Conservation (phyloP, 2,888 invertebrate species). For the Cataglyphis altisquamis region DNA sequence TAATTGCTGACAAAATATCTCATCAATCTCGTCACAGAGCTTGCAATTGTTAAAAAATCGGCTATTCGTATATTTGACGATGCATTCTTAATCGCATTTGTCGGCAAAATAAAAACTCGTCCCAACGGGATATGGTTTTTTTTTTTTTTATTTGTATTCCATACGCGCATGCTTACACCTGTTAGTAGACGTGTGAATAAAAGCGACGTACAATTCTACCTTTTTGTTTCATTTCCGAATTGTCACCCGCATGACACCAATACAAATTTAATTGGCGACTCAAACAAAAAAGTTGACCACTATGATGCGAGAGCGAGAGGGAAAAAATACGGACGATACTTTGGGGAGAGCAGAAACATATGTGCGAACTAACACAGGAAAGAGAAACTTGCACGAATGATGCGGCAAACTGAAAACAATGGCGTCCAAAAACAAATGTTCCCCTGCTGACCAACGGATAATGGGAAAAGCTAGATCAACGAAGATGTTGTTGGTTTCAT, state of each 20-base stretch:
- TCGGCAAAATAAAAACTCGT: conserved; percentile 34
- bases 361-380: neutral
- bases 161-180: conserved; percentile 35
- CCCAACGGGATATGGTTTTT: conserved; percentile 38
- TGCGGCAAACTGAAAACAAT: conserved; percentile 20
- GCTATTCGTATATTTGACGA: conserved; percentile 35
- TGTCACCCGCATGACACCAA: conserved; percentile 48
- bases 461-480: conserved; percentile 26
- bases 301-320: neutral
- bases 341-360: conserved; percentile 9
- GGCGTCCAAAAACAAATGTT: conserved; percentile 38
- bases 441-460: conserved; percentile 36
- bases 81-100: conserved; percentile 49
- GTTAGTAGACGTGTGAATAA: conserved; percentile 35
- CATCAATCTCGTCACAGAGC: conserved; percentile 8
- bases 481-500: conserved; percentile 15
- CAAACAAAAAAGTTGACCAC: conserved; percentile 40
- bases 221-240: conserved; percentile 51
- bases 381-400: conserved; percentile 30
- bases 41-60: conserved; percentile 38
- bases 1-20: conserved; percentile 12
- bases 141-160: conserved; percentile 19
- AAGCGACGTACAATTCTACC: conserved; percentile 34
- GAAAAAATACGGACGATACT: conserved; percentile 15
- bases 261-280: conserved; percentile 52